Base-by-base conservation (phyloP, 2,113 vertebrate species). In the Podarcis muralis region DNA sequence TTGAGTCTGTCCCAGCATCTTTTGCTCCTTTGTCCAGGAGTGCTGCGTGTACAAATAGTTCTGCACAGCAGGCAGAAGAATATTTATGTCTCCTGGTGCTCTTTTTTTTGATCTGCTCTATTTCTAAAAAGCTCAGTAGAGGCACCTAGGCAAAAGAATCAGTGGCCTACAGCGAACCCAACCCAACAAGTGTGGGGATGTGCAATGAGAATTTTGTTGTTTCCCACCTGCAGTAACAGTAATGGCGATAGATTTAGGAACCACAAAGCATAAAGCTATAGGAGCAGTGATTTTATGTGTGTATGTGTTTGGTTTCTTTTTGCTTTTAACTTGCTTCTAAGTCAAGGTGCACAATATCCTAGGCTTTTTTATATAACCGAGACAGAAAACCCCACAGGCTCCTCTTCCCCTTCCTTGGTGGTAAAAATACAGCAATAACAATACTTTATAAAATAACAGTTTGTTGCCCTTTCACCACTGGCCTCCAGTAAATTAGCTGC, bases 81-180 rank as follows among this genome's bases (percentile, higher is more conserved):
- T 78, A 87, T 87, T 92, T 83, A 30, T 13, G 65, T 30, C 69
- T 30, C 15, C 68, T 13, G 5, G n/a, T 84, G 18, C 35, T 25
- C 69, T 66, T 80, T 0, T 80, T 0, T 85, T 90, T 35, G 25
- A n/a, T 72, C 6, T 4, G 9, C 25, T 72, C 27, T 48, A n/a
- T 32, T 53, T 81, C 4, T 48, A 32, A 9, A 40, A 68, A 4
- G 35, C 23, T 81, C 22, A 40, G 3, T 53, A 5, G 48, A 3
- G 23, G 86, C 69, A 5, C 27, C 23, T 68, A n/a, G 57, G 69
- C 43, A 87, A 93, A 93, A 88, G 35, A 5, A 83, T 25, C 75
- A 1, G 3, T 76, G 59, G 0, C 0, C 25, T 81, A 72, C 74
- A 79, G 15, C 89, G 65, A 82, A 84, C 48, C 5, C 59, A 62